phyloP scores from a whole-genome alignment of 2,888 invertebrate species.

The Noctua pronuba region DNA sequence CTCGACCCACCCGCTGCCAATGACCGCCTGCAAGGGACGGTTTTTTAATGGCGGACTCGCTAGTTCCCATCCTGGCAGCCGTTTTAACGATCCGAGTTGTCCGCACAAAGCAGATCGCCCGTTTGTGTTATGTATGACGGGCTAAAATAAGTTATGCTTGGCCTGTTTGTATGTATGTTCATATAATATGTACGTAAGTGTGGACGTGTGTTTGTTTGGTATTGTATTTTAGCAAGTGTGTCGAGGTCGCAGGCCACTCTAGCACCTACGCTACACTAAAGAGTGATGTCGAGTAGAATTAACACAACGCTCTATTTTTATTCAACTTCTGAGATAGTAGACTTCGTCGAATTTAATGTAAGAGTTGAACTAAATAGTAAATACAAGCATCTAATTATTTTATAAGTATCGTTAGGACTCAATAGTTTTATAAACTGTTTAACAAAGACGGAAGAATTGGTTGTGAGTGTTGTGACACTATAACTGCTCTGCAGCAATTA shows the following conservation, averaged over 20 bases:
- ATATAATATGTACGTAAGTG: slow-evolving; percentile 34
- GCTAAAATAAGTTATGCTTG: slow-evolving; percentile 59
- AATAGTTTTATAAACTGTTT: neutral
- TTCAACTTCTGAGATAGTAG: slow-evolving; percentile 25
- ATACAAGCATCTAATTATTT: neutral
- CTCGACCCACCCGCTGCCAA: slow-evolving; percentile 89
- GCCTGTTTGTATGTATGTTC: slow-evolving; percentile 28
- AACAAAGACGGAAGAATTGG: no score
- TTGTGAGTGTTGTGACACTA: no score
- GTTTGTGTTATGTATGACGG: slow-evolving; percentile 60
- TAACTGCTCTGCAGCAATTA: neutral
- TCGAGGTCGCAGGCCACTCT: slow-evolving; percentile 78
- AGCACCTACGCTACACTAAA: slow-evolving; percentile 68
- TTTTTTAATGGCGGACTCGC: slow-evolving; percentile 85
- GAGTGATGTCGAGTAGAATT: slow-evolving; percentile 61
- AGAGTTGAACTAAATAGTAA: slow-evolving; percentile 5
- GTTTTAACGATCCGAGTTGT: slow-evolving; percentile 78
- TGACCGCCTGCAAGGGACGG: slow-evolving; percentile 88
- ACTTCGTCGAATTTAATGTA: neutral
- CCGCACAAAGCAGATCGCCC: slow-evolving; percentile 75
- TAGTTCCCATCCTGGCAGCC: slow-evolving; percentile 83
- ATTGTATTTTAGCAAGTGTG: slow-evolving; percentile 74
- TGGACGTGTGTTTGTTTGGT: slow-evolving; percentile 61
- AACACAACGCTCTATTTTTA: slow-evolving; percentile 54
- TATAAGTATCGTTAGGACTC: neutral